These are phyloP conservation scores for Timema podura DNA, from an alignment of 2,888 invertebrate species.

Conservation along the genomic window DNA sequence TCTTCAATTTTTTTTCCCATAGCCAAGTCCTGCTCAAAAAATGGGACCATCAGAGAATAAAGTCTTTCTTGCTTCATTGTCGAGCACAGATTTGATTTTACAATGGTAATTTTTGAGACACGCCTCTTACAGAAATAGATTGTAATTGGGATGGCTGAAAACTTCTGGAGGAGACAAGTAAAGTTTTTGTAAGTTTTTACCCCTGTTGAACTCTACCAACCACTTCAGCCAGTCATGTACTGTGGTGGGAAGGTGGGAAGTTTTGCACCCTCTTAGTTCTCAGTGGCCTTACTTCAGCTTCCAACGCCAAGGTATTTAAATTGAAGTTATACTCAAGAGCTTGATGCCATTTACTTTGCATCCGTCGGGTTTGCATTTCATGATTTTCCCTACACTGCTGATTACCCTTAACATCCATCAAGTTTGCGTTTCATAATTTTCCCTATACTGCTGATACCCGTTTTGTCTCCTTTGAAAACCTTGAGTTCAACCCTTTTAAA, in stretches of 20 bases:
- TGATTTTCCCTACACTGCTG: neutral
- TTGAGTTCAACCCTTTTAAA: neutral
- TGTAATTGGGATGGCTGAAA: neutral
- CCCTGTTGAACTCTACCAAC: neutral
- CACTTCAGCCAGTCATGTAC: neutral
- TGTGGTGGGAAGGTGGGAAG: too few species aligned
- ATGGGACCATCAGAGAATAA: neutral
- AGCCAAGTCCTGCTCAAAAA: neutral
- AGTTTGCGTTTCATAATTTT: too few species aligned
- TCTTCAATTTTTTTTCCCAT: neutral
- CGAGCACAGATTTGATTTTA: neutral
- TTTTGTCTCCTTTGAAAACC: neutral
- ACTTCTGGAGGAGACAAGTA: neutral
- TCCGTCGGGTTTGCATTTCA: too few species aligned
- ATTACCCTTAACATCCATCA: too few species aligned
- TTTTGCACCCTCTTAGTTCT: too few species aligned
- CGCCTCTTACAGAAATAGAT: neutral
- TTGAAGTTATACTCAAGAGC: too few species aligned
- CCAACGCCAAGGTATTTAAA: too few species aligned
- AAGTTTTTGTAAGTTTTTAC: slow-evolving; percentile 3
- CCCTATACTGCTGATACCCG: too few species aligned
- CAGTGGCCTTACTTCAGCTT: too few species aligned
- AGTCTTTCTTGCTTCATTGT: slow-evolving; percentile 6
- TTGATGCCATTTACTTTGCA: too few species aligned
- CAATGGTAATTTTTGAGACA: neutral